Base-by-base conservation (phyloP, 2,888 invertebrate species). In the Lochmaea crataegi region DNA sequence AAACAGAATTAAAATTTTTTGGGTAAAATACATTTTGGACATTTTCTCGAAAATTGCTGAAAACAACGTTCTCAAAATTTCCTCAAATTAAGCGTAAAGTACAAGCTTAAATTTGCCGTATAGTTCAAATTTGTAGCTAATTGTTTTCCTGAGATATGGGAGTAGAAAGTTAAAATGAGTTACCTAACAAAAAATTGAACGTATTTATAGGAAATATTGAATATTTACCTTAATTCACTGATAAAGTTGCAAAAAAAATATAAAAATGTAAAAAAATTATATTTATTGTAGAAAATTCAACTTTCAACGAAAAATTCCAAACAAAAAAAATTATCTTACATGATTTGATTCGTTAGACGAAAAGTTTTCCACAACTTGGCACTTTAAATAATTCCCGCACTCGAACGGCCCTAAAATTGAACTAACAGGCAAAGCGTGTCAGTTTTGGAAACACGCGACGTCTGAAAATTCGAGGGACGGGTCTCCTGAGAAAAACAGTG, bases 401-500 rank as follows among this genome's bases (percentile, higher is more conserved):
- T n/a, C 61, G 38, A 61, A 61, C 61, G 14, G 41, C 61, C 41
- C 63, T 32, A 51, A 67, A 58, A 67, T 41, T 42, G 26, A 18
- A 67, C 58, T 67, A 67, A 67, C 18, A 58, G 67, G 48, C 45
- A 45, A 67, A 61, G 14, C 60, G 68, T 68, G 68, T 67, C 67
- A 67, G 57, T 45, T 67, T 67, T 58, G 60, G 16, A 16, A 68
- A 61, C 42, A 65, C 65, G 68, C 65, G 73, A 69, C 48, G 53
- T 56, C 56, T 56, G 73, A 58, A 73, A 70, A 60, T 58, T 67
- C 61, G n/a, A 57, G 70, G 61, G 70, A 70, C 68, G 63, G 71
- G 68, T 72, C 75, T 64, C 71, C 42, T 11, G 71, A 69, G 69
- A 64, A 68, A 64, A 70, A 53, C 53, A 61, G 68, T 68, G 60